A percentile compares a stretch with the other conserved stretches of the same genome.
These are phyloP conservation scores for Aegotheles bennettii DNA, from an alignment of 2,113 vertebrate genomes.

Conservation along the genomic window DNA sequence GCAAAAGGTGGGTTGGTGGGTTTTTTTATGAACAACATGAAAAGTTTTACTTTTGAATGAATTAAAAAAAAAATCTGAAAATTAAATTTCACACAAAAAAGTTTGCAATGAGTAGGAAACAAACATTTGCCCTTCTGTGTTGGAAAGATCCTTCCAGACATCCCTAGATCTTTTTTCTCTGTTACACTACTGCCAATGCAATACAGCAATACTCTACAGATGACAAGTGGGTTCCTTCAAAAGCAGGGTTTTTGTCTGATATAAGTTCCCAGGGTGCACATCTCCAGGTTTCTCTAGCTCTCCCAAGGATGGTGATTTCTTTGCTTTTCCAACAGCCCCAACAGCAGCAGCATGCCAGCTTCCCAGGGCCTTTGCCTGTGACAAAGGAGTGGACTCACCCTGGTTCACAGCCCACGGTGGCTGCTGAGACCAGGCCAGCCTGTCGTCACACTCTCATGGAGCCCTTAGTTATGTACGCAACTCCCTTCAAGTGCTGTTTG, in stretches of 20 bases:
- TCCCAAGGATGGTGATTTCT: not conserved
- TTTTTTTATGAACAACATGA: not conserved
- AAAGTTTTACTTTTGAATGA: not conserved
- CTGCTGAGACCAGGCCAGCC: not conserved
- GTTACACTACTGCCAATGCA: not conserved
- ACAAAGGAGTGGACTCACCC: not conserved
- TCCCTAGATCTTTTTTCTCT: not conserved
- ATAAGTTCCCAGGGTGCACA: not conserved
- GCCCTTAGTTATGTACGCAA: accelerated
- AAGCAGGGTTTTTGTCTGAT: not conserved
- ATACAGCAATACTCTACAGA: not conserved
- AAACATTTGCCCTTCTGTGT: not conserved
- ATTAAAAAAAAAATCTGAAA: not conserved
- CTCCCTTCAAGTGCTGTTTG: not conserved
- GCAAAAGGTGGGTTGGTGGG: not conserved
- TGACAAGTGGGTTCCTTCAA: not conserved
- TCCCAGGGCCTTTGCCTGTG: accelerated
- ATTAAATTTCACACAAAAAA: not conserved
- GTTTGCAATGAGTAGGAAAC: not conserved
- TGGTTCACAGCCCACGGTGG: not conserved
- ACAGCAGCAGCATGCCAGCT: not conserved
- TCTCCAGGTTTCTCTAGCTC: not conserved
- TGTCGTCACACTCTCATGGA: accelerated
- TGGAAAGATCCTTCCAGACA: not conserved
- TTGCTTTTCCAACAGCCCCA: not conserved